phyloP scores from a whole-genome alignment of 2,113 vertebrate species.

The Thunnus thynnus region DNA sequence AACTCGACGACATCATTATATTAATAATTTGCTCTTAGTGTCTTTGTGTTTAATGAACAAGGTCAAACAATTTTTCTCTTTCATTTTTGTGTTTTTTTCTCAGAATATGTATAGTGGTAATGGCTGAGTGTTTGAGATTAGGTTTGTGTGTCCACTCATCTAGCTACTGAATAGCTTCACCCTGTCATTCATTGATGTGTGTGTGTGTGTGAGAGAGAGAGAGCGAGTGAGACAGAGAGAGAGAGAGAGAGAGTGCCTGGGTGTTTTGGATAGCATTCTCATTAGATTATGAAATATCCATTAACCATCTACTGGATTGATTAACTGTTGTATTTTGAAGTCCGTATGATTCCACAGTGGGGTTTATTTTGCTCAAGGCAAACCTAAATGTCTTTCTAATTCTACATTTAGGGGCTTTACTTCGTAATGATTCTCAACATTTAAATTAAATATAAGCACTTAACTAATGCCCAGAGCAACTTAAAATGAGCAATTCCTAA shows the following conservation, averaged over 20 bases:
- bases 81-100: background rate
- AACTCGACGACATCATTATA: too few relatives aligned
- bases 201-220: background rate
- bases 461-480: too few relatives aligned
- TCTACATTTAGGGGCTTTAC: background rate
- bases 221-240: too few relatives aligned
- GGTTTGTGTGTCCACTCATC: background rate
- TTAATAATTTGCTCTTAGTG: too few relatives aligned
- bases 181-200: background rate
- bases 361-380: background rate
- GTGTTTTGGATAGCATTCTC: background rate
- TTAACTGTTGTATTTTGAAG: background rate
- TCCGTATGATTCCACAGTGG: background rate
- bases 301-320: slow-evolving; percentile 5
- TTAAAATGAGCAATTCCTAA: background rate
- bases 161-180: background rate
- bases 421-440: background rate
- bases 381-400: background rate
- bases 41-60: too few relatives aligned
- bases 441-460: background rate
- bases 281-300: background rate
- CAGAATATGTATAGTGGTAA: background rate
- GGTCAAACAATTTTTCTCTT: too few relatives aligned
- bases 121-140: background rate
- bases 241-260: background rate